A percentile compares a stretch with the other conserved stretches of the same genome.
Conservation (phyloP, 1,140 invertebrate species). For the Neodiprion virginianus region DNA sequence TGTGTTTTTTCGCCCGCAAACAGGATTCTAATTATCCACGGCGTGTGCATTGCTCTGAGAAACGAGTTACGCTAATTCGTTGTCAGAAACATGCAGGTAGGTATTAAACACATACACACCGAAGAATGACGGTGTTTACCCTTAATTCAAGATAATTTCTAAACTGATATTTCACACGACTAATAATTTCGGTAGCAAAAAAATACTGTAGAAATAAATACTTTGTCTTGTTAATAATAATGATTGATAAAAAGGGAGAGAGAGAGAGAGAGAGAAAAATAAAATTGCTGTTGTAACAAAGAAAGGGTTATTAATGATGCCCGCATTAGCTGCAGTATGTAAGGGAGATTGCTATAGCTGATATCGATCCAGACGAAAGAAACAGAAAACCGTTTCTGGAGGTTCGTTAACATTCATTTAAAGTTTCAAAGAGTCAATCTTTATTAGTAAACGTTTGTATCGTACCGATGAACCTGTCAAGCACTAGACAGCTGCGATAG, state of each 20-base stretch:
- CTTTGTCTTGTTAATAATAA: constrained; percentile 9
- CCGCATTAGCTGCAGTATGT: too few species aligned
- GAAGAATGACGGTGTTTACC: not conserved
- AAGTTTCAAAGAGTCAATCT: too few species aligned
- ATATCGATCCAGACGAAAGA: not conserved
- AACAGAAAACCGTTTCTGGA: not conserved
- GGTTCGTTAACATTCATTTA: too few species aligned
- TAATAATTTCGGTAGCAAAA: not conserved
- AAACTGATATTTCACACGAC: not conserved
- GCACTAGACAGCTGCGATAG: too few species aligned
- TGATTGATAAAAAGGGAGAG: constrained; percentile 8
- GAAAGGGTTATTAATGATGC: too few species aligned
- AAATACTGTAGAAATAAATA: constrained; percentile 8
- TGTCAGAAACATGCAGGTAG: not conserved
- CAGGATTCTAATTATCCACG: not conserved
- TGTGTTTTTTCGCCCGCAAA: not conserved
- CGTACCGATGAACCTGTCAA: too few species aligned
- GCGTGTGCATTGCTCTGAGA: not conserved
- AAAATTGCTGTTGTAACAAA: not conserved
- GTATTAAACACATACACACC: not conserved
- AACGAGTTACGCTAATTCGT: not conserved
- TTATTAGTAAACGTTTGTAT: too few species aligned
- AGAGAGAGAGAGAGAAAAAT: not conserved
- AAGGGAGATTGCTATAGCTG: not conserved
- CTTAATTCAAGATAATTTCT: not conserved